Evolutionary conservation across 2,113 vertebrate genomes (phyloP).

Genomic region (Charadrius vociferus): DNA sequence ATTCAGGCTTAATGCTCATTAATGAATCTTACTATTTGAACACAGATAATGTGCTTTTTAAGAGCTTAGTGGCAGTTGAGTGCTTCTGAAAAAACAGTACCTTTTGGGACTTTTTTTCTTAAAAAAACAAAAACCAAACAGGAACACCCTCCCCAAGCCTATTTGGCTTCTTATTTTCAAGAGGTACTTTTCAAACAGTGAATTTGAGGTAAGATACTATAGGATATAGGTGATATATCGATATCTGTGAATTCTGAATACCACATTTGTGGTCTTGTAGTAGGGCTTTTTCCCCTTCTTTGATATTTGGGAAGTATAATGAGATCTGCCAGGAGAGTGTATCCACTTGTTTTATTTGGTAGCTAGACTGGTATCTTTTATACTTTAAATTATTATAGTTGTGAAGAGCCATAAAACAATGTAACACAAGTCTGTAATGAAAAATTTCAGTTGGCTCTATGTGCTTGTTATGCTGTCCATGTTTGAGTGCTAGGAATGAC

Average conservation of each 20-base stretch:
- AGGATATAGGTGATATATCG: not conserved
- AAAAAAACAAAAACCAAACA: not conserved
- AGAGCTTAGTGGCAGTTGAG: not conserved
- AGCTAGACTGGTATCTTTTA: not conserved
- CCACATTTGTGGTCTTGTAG: not conserved
- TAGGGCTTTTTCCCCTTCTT: not conserved
- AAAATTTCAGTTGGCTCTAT: not conserved
- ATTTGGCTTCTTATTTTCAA: not conserved
- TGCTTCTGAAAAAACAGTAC: not conserved
- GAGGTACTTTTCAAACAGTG: not conserved
- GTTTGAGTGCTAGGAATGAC: not conserved
- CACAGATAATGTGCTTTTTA: not conserved
- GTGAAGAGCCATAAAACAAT: not conserved
- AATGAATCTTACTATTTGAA: constrained; percentile 3
- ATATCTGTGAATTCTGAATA: not conserved
- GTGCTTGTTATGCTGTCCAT: not conserved
- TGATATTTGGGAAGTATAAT: not conserved
- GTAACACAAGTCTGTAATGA: not conserved
- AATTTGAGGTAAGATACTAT: not conserved
- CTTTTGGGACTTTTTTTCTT: not conserved
- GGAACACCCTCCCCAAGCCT: not conserved
- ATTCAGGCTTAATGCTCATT: not conserved
- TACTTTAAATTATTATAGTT: not conserved
- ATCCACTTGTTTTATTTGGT: not conserved
- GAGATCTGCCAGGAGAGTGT: not conserved